Base-by-base conservation (phyloP, 1,140 invertebrate species). In the Aphaenogaster rudis region DNA sequence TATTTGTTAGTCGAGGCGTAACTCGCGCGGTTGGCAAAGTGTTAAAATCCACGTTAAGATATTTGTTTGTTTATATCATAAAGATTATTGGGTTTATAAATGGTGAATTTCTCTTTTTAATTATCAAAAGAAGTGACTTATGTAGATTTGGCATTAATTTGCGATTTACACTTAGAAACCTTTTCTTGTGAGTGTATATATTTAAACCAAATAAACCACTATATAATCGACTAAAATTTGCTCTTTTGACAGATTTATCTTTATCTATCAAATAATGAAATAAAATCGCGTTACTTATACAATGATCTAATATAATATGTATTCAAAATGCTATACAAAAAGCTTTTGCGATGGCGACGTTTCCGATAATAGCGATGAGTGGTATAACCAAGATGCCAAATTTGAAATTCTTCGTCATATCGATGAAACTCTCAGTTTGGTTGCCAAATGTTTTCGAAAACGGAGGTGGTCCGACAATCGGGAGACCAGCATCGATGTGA, bases 281-380 rank as follows among this genome's bases (percentile, higher is more conserved):
- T 64, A 39, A n/a, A 66, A 66, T 66, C 2, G n/a, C 17, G 61
- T 36, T 28, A 28, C 28, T 63, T 63, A 17, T 17, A 15, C 8
- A 64, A 36, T 8, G 15, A 36, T 15, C 2, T 64, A 17, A 64
- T 64, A 36, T 13, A 61, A 61, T 21, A 66, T 17, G 21, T 33
- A 48, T n/a, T 63, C 17, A 64, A 80, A 96, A 42, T 33, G 39
- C 69, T 11, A 96, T 94, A 97, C 97, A 95, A 91, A 97, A 98
- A 59, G 97, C 97, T 94, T 98, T 98, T 1, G 97, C 97, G 72
- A 98, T 97, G 3, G 97, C 97, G 17, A 98, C 96, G 88, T 97
- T 97, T 76, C 97, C 97, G 59, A 98, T 96, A 39, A 98, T 96
- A 9, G 97, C 97, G 4, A 98, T 96, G 5, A 98, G 89, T 2